A percentile compares a stretch with the other conserved stretches of the same genome.
phyloP scores from a whole-genome alignment of 2,888 invertebrate genomes.

The Eilema caniola region DNA sequence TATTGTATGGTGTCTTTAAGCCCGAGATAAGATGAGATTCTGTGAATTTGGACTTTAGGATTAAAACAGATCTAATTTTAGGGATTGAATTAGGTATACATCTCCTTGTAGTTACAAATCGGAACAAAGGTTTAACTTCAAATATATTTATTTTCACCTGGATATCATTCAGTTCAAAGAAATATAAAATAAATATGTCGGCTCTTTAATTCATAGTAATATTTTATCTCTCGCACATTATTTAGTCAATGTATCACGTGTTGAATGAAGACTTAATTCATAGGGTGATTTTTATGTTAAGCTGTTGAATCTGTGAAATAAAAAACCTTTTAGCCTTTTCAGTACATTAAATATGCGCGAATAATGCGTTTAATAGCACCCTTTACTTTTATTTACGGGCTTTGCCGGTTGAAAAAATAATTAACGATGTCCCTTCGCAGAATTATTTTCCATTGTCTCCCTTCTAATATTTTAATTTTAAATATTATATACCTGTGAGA shows the following conservation, averaged over 20 bases:
- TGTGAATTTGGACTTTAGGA: constrained; percentile 40
- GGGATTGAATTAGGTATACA: constrained; percentile 43
- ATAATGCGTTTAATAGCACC: constrained; percentile 86
- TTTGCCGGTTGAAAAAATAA: constrained; percentile 78
- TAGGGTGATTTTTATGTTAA: constrained; percentile 76
- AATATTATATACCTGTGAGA: constrained; percentile 46
- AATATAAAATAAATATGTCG: constrained; percentile 19
- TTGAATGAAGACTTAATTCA: constrained; percentile 76
- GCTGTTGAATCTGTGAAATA: constrained; percentile 79
- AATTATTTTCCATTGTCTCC: constrained; percentile 76
- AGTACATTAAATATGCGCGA: constrained; percentile 85
- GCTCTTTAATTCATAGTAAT: constrained; percentile 38
- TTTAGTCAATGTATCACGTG: constrained; percentile 68
- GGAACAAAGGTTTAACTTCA: constrained; percentile 25
- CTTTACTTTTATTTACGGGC: constrained; percentile 84
- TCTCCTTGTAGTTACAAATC: constrained; percentile 34
- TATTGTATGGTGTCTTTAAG: constrained; percentile 32
- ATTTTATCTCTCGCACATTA: constrained; percentile 42
- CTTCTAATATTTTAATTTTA: constrained; percentile 68
- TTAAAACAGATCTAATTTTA: constrained; percentile 44
- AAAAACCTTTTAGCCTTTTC: constrained; percentile 81
- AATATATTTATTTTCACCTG: constrained; percentile 29
- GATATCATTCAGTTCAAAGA: constrained; percentile 20
- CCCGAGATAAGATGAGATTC: constrained; percentile 36
- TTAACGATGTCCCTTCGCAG: constrained; percentile 76